These are phyloP conservation scores for Oryzias melastigma DNA, from an alignment of 2,113 vertebrate genomes.

Conservation along the genomic window DNA sequence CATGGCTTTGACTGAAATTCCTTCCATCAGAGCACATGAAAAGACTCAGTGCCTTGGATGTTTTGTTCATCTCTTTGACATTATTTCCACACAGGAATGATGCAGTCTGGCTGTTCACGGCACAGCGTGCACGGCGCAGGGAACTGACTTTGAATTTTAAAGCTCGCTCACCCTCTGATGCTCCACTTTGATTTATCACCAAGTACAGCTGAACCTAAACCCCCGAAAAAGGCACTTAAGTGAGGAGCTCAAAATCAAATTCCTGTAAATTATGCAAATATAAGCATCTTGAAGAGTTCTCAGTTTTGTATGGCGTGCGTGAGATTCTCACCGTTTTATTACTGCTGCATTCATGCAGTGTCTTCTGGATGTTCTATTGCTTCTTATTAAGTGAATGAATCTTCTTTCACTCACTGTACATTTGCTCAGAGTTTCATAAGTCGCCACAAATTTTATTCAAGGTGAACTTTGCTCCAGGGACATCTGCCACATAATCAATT, in stretches of 20 bases:
- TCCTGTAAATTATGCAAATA: constrained; percentile 17
- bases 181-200: constrained; percentile 32
- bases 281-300: constrained; percentile 11
- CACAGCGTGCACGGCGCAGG: constrained; percentile 23
- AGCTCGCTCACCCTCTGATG: constrained; percentile 16
- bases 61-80: constrained; percentile 38
- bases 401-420: neutral
- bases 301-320: too few species aligned
- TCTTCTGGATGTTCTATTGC: constrained; percentile 7
- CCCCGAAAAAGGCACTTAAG: neutral
- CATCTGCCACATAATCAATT: constrained; percentile 43
- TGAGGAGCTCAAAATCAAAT: neutral
- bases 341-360: constrained; percentile 2
- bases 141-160: constrained; percentile 36
- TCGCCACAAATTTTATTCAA: constrained; percentile 30
- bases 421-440: constrained; percentile 8
- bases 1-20: constrained; percentile 30
- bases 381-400: constrained; percentile 30
- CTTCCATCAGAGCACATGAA: constrained; percentile 44
- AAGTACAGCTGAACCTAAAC: constrained; percentile 23
- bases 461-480: constrained; percentile 46
- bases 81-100: constrained; percentile 37
- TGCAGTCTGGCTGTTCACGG: neutral
- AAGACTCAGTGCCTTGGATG: constrained; percentile 41
- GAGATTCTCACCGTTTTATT: constrained; percentile 20